A percentile compares a stretch with the other conserved stretches of the same genome.
Evolutionary conservation across 2,797 vertebrate genomes (phyloP).

Genomic region (Brotogeris chrysoptera): DNA sequence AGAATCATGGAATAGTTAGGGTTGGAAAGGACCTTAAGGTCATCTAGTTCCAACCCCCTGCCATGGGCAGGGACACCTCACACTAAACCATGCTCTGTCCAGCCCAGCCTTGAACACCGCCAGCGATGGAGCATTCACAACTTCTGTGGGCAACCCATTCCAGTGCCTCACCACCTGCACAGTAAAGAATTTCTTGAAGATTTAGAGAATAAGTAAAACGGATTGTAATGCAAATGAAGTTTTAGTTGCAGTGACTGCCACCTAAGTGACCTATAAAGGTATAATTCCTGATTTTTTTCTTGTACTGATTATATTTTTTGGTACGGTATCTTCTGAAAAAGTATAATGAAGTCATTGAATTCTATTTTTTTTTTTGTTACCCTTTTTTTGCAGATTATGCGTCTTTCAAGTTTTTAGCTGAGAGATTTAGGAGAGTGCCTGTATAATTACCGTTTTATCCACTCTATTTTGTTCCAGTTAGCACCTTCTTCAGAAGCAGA

Average conservation of each 20-base stretch:
- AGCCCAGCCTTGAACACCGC: too few species aligned
- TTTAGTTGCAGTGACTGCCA: background rate
- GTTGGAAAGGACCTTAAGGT: too few species aligned
- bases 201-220: background rate
- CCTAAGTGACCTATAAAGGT: background rate
- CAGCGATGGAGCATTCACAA: too few species aligned
- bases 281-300: background rate
- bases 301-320: background rate
- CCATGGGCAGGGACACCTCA: too few species aligned
- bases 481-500: background rate
- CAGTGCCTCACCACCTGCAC: too few species aligned
- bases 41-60: too few species aligned
- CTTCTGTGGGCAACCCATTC: too few species aligned
- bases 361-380: background rate
- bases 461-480: background rate
- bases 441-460: background rate
- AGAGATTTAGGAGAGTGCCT: background rate
- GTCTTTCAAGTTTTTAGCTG: background rate
- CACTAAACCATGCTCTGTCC: too few species aligned
- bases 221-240: background rate
- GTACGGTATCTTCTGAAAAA: background rate
- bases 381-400: background rate
- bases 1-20: background rate
- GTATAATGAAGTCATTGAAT: background rate
- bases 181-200: background rate